Percentiles rank a stretch among this genome's conserved stretches.
phyloP scores from a whole-genome alignment of 2,888 invertebrate species.

The Cephus rjabovi region DNA sequence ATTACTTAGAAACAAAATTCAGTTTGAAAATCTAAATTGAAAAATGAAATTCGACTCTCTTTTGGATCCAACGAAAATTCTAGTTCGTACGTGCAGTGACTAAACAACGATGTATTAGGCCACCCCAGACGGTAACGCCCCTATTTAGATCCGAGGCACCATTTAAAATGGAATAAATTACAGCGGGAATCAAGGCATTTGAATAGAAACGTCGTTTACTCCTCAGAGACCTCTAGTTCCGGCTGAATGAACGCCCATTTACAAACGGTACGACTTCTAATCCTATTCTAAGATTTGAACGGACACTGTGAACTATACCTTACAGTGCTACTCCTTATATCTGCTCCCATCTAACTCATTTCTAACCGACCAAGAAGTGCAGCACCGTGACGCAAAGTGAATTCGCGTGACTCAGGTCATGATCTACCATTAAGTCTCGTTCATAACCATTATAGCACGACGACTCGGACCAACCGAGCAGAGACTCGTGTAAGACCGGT shows the following conservation, averaged over 20 bases:
- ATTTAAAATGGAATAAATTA: constrained; percentile 17
- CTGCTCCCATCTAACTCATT: background rate
- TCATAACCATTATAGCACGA: background rate
- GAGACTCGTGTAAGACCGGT: constrained; percentile 2
- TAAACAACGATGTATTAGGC: constrained; percentile 4
- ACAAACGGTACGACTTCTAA: background rate
- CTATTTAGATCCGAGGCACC: background rate
- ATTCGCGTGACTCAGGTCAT: constrained; percentile 4
- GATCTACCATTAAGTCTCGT: constrained; percentile 2
- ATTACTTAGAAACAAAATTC: background rate
- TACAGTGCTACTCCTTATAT: background rate
- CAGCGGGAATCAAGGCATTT: constrained; percentile 10
- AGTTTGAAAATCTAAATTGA: background rate
- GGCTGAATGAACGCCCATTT: constrained; percentile 1
- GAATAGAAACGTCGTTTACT: constrained; percentile 12
- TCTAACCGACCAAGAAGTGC: background rate
- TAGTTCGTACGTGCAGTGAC: constrained; percentile 1
- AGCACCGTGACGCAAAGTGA: background rate
- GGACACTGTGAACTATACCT: background rate
- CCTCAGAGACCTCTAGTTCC: background rate
- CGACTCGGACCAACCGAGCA: background rate
- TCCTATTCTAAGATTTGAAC: background rate
- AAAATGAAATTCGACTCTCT: background rate
- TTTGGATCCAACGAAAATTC: background rate
- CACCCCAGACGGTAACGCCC: constrained; percentile 6